Base-by-base conservation (phyloP, 2,888 invertebrate species). In the Drosophila cognata region DNA sequence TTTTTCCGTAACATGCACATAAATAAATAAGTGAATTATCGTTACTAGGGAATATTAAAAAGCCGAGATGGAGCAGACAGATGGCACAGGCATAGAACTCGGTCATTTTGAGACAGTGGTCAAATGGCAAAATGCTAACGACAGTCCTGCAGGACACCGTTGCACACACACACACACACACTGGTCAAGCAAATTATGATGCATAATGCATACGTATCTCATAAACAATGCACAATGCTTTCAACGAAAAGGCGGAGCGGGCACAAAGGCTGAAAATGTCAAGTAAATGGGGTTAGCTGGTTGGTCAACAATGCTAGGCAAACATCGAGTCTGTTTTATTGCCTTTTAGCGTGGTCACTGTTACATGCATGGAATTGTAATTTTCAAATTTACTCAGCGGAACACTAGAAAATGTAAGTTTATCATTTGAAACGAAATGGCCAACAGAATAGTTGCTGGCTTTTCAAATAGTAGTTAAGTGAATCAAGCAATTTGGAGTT, bases 231-330 rank as follows among this genome's bases (percentile, higher is more conserved):
- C 43, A 33, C 13, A 10, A 28, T 8, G 41, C 36, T 52, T 41
- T 51, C 57, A 48, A 43, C 29, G 35, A 41, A 31, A 38, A n/a
- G 41, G 63, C 13, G 41, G 7, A 38, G 48, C 38, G 29, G 35
- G 18, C 48, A 61, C 35, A 46, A 56, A 48, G 46, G 48, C 25
- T 48, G 48, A 35, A 43, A 71, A 56, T 68, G 53, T 52, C 64
- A 58, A 57, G 53, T 59, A 69, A 73, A 76, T 48, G 60, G 66
- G 73, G 66, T 64, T 76, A 70, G 56, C 66, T 38, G 4, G 4
- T 46, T 46, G 55, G 25, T 16, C 46, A 59, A 60, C 29, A 52
- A 13, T 11, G 21, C n/a, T 21, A 1, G 43, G 46, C 56, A 67
- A 72, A 57, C 60, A 67, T 63, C 48, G 55, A 66, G 63, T 60